These are phyloP conservation scores for Syrista parreyssii DNA, from an alignment of 2,888 invertebrate species.

Conservation along the genomic window DNA sequence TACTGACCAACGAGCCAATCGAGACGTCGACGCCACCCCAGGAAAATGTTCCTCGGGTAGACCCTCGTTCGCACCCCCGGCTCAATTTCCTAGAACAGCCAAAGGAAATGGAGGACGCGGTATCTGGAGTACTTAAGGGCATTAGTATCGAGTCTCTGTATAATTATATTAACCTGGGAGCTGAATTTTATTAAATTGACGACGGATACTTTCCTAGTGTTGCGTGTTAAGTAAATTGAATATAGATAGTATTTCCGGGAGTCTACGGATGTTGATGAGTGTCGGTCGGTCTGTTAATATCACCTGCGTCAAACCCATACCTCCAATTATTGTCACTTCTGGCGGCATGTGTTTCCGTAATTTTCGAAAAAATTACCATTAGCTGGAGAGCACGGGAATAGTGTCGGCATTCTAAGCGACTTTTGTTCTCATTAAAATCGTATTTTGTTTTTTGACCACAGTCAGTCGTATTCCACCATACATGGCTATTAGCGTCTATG, in stretches of 20 bases:
- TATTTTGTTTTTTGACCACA: conserved; percentile 25
- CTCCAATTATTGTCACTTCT: conserved; percentile 14
- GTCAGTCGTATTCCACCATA: background rate
- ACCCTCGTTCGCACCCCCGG: background rate
- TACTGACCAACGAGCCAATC: conserved; percentile 50
- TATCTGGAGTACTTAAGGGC: background rate
- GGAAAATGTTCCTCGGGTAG: background rate
- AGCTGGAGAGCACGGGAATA: conserved; percentile 3
- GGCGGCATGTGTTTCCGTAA: conserved; percentile 31
- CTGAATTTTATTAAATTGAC: background rate
- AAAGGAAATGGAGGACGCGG: background rate
- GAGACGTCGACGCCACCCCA: background rate
- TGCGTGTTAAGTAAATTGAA: background rate
- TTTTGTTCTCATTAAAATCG: conserved; percentile 41
- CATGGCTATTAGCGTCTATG: background rate
- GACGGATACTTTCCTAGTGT: background rate
- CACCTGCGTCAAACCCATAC: background rate
- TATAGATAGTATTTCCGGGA: background rate
- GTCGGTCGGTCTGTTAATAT: background rate
- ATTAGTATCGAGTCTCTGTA: background rate
- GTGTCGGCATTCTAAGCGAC: conserved; percentile 14
- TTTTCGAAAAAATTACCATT: conserved; percentile 41
- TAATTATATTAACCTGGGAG: background rate
- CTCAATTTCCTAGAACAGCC: background rate
- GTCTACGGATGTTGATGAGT: background rate